Evolutionary conservation across 2,888 invertebrate species (phyloP).

Genomic region (Drymonia ruficornis): DNA sequence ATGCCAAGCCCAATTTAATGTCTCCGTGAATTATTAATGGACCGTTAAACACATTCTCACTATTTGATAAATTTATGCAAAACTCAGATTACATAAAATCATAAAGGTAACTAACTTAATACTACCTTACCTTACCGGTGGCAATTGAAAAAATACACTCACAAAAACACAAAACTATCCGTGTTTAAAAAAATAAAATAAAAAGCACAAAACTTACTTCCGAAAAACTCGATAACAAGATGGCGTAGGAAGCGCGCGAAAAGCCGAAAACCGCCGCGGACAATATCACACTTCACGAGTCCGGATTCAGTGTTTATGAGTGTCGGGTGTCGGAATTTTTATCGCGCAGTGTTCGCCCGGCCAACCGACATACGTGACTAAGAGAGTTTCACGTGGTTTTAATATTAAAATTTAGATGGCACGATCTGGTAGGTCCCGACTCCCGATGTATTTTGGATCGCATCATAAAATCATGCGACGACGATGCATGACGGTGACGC

Average conservation of each 20-base stretch:
- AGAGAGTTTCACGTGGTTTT: slow-evolving; percentile 66
- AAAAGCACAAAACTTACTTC: slow-evolving; percentile 62
- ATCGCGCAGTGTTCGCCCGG: slow-evolving; percentile 67
- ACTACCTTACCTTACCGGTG: slow-evolving; percentile 30
- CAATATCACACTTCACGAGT: slow-evolving; percentile 37
- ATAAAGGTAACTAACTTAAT: no score
- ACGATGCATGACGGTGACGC: slow-evolving; percentile 51
- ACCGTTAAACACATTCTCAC: slow-evolving; percentile 37
- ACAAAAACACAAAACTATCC: slow-evolving; percentile 48
- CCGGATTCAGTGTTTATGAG: slow-evolving; percentile 42
- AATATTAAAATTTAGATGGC: slow-evolving; percentile 75
- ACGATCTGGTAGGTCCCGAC: slow-evolving; percentile 54
- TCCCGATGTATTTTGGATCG: slow-evolving; percentile 71
- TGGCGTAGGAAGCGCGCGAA: slow-evolving; percentile 70
- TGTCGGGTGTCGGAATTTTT: slow-evolving; percentile 61
- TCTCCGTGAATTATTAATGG: slow-evolving; percentile 63
- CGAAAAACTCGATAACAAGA: slow-evolving; percentile 54
- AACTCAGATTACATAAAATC: slow-evolving; percentile 13
- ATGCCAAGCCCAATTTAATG: slow-evolving; percentile 74
- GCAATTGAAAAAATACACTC: slow-evolving; percentile 16
- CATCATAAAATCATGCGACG: slow-evolving; percentile 57
- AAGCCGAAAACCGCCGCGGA: slow-evolving; percentile 52
- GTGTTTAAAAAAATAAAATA: slow-evolving; percentile 31
- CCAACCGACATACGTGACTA: slow-evolving; percentile 75
- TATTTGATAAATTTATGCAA: slow-evolving; percentile 50